Percentiles rank a stretch among this genome's conserved stretches.
These are phyloP conservation scores for Hypsibius dujardini DNA, from an alignment of 1,140 invertebrate genomes.

Conservation along the genomic window DNA sequence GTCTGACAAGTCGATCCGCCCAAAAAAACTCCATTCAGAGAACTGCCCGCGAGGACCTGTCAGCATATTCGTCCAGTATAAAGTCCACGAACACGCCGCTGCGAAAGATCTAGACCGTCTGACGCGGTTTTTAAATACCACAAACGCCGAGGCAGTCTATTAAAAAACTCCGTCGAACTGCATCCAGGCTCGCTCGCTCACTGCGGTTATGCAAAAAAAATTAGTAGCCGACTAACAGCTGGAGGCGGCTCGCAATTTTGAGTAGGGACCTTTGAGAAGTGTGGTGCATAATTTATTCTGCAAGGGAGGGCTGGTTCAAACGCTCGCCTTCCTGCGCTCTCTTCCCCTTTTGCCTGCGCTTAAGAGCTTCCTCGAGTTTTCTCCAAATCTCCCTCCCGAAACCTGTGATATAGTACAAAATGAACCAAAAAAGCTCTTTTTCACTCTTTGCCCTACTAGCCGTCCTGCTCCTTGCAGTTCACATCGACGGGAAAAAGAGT, in stretches of 20 bases:
- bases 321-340: neutral
- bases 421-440: constrained; percentile 2
- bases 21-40: neutral
- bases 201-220: too few species aligned
- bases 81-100: too few species aligned
- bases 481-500: constrained; percentile 3
- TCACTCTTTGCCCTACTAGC: neutral
- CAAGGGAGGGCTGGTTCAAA: neutral
- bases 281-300: neutral
- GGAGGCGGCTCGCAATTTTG: neutral
- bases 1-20: neutral
- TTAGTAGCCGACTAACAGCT: too few species aligned
- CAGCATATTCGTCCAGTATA: too few species aligned
- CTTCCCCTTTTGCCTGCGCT: too few species aligned
- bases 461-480: neutral
- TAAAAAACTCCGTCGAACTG: too few species aligned
- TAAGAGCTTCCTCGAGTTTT: neutral
- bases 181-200: too few species aligned
- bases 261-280: neutral
- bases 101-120: too few species aligned
- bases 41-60: neutral
- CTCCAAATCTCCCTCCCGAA: neutral
- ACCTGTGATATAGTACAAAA: neutral
- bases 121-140: too few species aligned
- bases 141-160: too few species aligned